These are phyloP conservation scores for Sphaeridia pumilis DNA, from an alignment of 2,888 invertebrate species.

Conservation along the genomic window DNA sequence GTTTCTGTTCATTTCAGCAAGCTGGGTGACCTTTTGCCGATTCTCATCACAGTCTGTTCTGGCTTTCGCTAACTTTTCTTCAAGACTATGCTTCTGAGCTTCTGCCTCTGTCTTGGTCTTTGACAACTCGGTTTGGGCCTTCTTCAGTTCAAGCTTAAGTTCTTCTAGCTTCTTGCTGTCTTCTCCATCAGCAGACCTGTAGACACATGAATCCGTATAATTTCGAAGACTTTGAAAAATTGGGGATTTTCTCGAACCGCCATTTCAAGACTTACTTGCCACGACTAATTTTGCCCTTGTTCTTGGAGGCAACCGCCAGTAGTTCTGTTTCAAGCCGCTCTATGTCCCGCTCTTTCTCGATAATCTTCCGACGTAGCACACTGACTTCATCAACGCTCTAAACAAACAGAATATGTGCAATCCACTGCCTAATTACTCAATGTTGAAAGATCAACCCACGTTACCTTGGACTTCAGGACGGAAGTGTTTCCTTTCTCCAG, in stretches of 20 bases:
- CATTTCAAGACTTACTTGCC: conserved; percentile 47
- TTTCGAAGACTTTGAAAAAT: too few relatives aligned
- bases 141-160: conserved; percentile 30
- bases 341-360: conserved; percentile 64
- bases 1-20: conserved; percentile 32
- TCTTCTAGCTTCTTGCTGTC: conserved; percentile 26
- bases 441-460: neutral
- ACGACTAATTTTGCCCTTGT: conserved; percentile 49
- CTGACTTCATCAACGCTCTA: conserved; percentile 40
- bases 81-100: conserved; percentile 46
- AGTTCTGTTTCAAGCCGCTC: conserved; percentile 63
- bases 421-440: neutral
- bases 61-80: conserved; percentile 54
- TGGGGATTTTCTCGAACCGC: too few relatives aligned
- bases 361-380: conserved; percentile 47
- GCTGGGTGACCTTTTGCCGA: conserved; percentile 22
- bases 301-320: conserved; percentile 52
- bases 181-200: conserved; percentile 26
- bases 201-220: too few relatives aligned
- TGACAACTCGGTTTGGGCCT: conserved; percentile 30
- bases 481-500: conserved; percentile 37
- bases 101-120: conserved; percentile 31
- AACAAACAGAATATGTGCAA: neutral
- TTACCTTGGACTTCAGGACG: conserved; percentile 35
- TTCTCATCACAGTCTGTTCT: conserved; percentile 61